phyloP scores from a whole-genome alignment of 2,888 invertebrate species.

The Aphelenchoides bicaudatus region DNA sequence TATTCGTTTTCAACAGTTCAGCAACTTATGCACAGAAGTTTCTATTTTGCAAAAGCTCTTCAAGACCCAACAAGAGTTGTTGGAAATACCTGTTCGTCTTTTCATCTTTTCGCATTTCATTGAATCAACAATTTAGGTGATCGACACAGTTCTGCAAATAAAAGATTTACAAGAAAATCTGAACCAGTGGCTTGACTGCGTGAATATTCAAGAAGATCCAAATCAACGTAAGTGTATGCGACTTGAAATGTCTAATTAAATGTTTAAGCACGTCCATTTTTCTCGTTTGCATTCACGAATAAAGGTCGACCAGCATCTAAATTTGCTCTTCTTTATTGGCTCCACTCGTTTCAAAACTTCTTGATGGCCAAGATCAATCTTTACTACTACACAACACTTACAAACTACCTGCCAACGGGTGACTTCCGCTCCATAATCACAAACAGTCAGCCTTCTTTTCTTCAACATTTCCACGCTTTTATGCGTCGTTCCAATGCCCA shows the following conservation, averaged over 20 bases:
- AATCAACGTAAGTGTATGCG: too few species aligned
- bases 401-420: slow-evolving; percentile 16
- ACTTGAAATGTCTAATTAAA: too few species aligned
- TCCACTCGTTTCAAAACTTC: slow-evolving; percentile 34
- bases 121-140: slow-evolving; percentile 15
- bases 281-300: slow-evolving; percentile 25
- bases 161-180: slow-evolving; percentile 22
- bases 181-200: slow-evolving; percentile 20
- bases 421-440: slow-evolving; percentile 25
- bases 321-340: slow-evolving; percentile 32
- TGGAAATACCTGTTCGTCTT: not conserved
- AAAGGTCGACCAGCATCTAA: slow-evolving; percentile 17
- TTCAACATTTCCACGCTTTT: slow-evolving; percentile 30
- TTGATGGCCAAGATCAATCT: slow-evolving; percentile 38
- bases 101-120: not conserved
- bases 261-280: too few species aligned
- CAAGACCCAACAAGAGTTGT: slow-evolving; percentile 12
- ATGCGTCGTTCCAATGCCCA: slow-evolving; percentile 28
- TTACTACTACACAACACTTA: slow-evolving; percentile 33
- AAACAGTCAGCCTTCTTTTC: slow-evolving; percentile 11
- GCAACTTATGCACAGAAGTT: slow-evolving; percentile 14
- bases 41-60: slow-evolving; percentile 19
- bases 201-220: slow-evolving; percentile 14
- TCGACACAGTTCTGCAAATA: slow-evolving; percentile 26
- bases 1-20: slow-evolving; percentile 8